Base-by-base conservation (phyloP, 2,888 invertebrate genomes). In the Rapana venosa region DNA sequence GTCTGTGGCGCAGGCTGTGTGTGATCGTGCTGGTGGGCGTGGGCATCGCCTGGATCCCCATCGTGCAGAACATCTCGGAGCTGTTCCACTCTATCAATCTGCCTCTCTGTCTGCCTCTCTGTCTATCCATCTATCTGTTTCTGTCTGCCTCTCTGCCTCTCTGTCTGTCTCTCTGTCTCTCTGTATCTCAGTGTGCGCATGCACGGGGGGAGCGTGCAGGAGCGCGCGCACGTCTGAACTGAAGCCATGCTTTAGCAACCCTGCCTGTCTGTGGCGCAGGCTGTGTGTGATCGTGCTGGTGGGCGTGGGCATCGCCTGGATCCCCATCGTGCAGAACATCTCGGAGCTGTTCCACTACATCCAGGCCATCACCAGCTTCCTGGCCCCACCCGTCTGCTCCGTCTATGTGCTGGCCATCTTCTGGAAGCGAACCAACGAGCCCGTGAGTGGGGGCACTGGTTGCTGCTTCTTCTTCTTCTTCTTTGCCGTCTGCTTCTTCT, bases 321-420 rank as follows among this genome's bases (percentile, higher is more conserved):
- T 97, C 74, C 97, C 97, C 4, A 95, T 97, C 77, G 96, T 97
- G 11, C 96, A 96, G 93, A 95, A 95, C 87, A 93, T 96, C 83
- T 95, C 96, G 1, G 96, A 97, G 92, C 95, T 97, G 32, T 97
- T 97, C 93, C 96, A 97, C 92, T 97, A 97, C 94, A 97, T 97
- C 90, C 97, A 97, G 94, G 96, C 96, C 90, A 96, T 97, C 86
- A 96, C 97, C n/a, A 96, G 96, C 90, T 97, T 96, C 93, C 93
- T 97, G 87, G 96, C 97, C 0, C 97, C 97, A 0, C 97, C 97
- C 5, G 96, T 97, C 17, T 96, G 97, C 91, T 97, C 97, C 22
- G 96, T 97, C 35, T 97, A 97, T 93, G 93, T 97, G 0, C 94
- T 97, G 83, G 97, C 97, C 26, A 93, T 97, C 11, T 96, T 97